Conservation (phyloP, 1,140 invertebrate species). For the Halotydeus destructor region DNA sequence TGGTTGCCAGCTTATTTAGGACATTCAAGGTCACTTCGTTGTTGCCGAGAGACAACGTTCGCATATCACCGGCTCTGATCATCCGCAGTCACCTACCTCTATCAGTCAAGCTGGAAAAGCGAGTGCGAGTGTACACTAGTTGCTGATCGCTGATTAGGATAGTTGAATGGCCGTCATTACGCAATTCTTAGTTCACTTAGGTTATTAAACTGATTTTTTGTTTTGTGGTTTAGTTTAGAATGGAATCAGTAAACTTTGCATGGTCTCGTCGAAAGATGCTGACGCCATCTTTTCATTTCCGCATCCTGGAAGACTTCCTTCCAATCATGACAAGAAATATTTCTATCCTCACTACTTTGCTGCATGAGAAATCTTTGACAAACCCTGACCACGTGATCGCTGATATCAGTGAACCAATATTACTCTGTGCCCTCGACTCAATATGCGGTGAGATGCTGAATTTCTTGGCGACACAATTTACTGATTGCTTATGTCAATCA, state of each 20-base stretch:
- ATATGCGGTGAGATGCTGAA: slow-evolving; percentile 37
- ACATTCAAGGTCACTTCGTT: slow-evolving; percentile 14
- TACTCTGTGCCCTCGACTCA: slow-evolving; percentile 65
- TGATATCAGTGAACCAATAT: slow-evolving; percentile 50
- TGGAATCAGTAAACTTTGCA: slow-evolving; percentile 30
- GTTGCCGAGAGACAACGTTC: slow-evolving; percentile 14
- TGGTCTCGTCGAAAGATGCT: slow-evolving; percentile 63
- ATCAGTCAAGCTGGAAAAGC: too few species aligned
- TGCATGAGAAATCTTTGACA: too few species aligned
- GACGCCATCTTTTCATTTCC: slow-evolving; percentile 74
- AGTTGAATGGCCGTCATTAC: too few species aligned
- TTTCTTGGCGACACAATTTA: too few species aligned
- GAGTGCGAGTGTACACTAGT: too few species aligned
- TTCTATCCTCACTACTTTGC: too few species aligned
- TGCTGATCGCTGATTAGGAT: slow-evolving; percentile 37
- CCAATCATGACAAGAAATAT: slow-evolving; percentile 60
- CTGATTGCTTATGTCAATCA: too few species aligned
- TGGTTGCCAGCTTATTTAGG: slow-evolving; percentile 25
- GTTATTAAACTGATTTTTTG: too few species aligned
- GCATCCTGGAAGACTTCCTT: slow-evolving; percentile 62
- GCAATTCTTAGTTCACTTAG: too few species aligned
- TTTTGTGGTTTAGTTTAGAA: too few species aligned
- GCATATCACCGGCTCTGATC: slow-evolving; percentile 18
- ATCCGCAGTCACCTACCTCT: too few species aligned
- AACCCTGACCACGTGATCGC: too few species aligned